Conservation (phyloP, 2,797 vertebrate species). For the Poecilia wingei region DNA sequence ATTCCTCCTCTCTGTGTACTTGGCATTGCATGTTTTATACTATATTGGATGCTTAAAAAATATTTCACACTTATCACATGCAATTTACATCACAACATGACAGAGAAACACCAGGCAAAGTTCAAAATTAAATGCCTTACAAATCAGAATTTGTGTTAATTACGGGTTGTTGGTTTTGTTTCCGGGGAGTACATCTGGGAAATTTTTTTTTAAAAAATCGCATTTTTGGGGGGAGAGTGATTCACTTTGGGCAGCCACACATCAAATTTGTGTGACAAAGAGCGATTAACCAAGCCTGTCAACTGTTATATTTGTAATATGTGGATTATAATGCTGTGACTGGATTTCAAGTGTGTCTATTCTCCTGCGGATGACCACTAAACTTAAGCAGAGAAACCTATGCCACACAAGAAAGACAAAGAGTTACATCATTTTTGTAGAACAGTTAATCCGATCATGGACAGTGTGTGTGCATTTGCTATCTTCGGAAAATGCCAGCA, state of each 20-base stretch:
- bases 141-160: constrained; percentile 67
- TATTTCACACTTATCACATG: constrained; percentile 77
- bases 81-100: constrained; percentile 73
- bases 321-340: constrained; percentile 71
- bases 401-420: constrained; percentile 85
- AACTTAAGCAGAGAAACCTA: constrained; percentile 80
- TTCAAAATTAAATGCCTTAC: constrained; percentile 70
- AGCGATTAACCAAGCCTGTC: constrained; percentile 67
- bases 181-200: constrained; percentile 47
- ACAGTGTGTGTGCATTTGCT: constrained; percentile 84
- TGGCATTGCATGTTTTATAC: constrained; percentile 68
- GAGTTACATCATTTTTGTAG: constrained; percentile 86
- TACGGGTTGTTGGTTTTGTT: constrained; percentile 47
- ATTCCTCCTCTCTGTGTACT: constrained; percentile 65
- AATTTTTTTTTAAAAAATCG: not conserved
- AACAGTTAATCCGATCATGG: constrained; percentile 87
- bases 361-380: constrained; percentile 76
- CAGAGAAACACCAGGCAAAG: constrained; percentile 64
- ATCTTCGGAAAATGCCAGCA: constrained; percentile 86
- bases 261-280: constrained; percentile 62
- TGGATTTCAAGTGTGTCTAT: constrained; percentile 53
- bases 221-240: constrained; percentile 31
- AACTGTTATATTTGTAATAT: constrained; percentile 64
- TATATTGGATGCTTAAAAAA: constrained; percentile 68
- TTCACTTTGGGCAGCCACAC: constrained; percentile 53